These are phyloP conservation scores for Chlorodrepanis virens DNA, from an alignment of 2,113 vertebrate genomes.

Conservation along the genomic window DNA sequence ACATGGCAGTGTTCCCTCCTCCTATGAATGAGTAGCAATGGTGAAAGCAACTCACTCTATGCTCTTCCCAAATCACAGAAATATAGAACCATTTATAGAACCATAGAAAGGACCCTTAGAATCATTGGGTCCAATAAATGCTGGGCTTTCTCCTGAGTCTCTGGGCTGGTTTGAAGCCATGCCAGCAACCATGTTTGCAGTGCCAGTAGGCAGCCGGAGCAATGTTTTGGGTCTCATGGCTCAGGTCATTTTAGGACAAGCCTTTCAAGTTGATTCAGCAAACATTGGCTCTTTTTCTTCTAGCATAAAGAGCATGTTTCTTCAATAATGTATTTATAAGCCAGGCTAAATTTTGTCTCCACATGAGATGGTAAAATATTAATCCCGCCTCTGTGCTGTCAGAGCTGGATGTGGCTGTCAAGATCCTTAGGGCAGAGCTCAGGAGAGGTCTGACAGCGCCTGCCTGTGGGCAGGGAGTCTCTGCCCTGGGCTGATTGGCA, in stretches of 20 bases:
- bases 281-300: not conserved
- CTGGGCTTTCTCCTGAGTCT: not conserved
- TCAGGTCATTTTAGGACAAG: not conserved
- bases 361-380: not conserved
- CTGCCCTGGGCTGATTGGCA: fast-evolving
- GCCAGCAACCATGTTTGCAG: fast-evolving
- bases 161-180: not conserved
- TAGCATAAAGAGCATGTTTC: not conserved
- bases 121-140: not conserved
- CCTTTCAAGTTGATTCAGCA: not conserved
- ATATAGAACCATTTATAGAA: not conserved
- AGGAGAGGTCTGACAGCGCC: not conserved
- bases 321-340: not conserved
- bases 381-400: not conserved
- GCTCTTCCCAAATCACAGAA: not conserved
- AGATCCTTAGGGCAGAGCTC: not conserved
- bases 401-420: not conserved
- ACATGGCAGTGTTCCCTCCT: not conserved
- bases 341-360: not conserved
- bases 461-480: fast-evolving
- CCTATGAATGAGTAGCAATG: not conserved
- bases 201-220: not conserved
- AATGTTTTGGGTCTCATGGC: not conserved
- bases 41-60: not conserved
- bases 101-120: not conserved